Percentiles rank a stretch among this genome's conserved stretches.
phyloP scores from a whole-genome alignment of 1,140 invertebrate species.

The Drosophila kohkoa region DNA sequence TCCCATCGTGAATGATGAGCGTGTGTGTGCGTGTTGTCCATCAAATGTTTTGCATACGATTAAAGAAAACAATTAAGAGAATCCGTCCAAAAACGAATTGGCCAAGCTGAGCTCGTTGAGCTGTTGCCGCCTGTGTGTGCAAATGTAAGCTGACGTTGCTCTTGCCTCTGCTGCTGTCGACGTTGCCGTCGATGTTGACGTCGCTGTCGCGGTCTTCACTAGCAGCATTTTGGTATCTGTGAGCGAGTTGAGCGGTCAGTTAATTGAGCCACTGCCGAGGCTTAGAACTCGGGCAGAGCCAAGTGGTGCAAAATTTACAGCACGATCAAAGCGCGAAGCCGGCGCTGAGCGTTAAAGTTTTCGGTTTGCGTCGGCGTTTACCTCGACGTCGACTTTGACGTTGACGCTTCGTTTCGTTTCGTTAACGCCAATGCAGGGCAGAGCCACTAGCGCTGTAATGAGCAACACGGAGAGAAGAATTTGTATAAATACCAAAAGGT shows the following conservation, averaged over 20 bases:
- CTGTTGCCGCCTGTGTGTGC: slow-evolving; percentile 52
- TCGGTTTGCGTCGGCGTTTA: slow-evolving; percentile 18
- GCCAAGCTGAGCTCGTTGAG: slow-evolving; percentile 46
- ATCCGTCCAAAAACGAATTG: slow-evolving; percentile 73
- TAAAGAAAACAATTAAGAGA: slow-evolving; percentile 83
- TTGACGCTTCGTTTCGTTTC: not conserved
- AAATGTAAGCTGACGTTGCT: slow-evolving; percentile 61
- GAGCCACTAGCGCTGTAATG: slow-evolving; percentile 62
- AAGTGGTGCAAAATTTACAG: slow-evolving; percentile 73
- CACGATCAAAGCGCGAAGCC: slow-evolving; percentile 31
- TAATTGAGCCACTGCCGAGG: slow-evolving; percentile 54
- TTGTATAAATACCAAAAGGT: slow-evolving; percentile 83
- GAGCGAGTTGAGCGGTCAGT: slow-evolving; percentile 45
- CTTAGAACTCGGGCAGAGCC: slow-evolving; percentile 65
- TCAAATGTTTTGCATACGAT: slow-evolving; percentile 81
- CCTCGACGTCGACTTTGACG: slow-evolving; percentile 18
- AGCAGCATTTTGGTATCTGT: not conserved
- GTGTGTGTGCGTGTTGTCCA: slow-evolving; percentile 68
- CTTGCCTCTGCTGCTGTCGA: too few species aligned
- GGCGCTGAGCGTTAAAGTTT: slow-evolving; percentile 24
- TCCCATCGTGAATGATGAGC: slow-evolving; percentile 13
- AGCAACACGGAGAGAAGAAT: slow-evolving; percentile 67
- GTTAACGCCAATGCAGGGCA: slow-evolving; percentile 30
- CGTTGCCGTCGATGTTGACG: slow-evolving; percentile 16
- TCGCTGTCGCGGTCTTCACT: not conserved